phyloP scores from a whole-genome alignment of 2,888 invertebrate genomes.

The Andricus quercusramuli region DNA sequence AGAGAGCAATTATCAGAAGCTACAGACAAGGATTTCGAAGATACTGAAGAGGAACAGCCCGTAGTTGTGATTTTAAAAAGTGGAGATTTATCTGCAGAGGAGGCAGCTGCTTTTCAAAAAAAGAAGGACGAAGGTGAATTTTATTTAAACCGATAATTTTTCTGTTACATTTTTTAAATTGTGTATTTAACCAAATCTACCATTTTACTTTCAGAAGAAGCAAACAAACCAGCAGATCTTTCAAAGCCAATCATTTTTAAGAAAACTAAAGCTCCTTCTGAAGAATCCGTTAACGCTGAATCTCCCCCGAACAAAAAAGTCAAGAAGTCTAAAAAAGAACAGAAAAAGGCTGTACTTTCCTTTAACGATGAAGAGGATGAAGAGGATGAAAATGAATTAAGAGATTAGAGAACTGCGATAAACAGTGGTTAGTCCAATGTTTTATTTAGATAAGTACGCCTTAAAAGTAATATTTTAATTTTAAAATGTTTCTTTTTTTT shows the following conservation, averaged over 20 bases:
- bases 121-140: slow-evolving; percentile 69
- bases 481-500: neutral
- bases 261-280: slow-evolving; percentile 55
- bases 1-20: slow-evolving; percentile 64
- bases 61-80: slow-evolving; percentile 81
- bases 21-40: slow-evolving; percentile 71
- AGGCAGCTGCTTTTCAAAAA: slow-evolving; percentile 77
- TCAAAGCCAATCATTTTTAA: slow-evolving; percentile 82
- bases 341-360: slow-evolving; percentile 67
- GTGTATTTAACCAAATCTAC: slow-evolving; percentile 10
- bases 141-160: slow-evolving; percentile 38
- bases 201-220: slow-evolving; percentile 79
- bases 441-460: neutral
- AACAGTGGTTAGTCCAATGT: slow-evolving; percentile 6
- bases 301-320: slow-evolving; percentile 42
- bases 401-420: neutral
- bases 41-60: slow-evolving; percentile 81
- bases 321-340: slow-evolving; percentile 62
- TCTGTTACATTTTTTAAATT: slow-evolving; percentile 18
- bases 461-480: neutral
- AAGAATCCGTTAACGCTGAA: slow-evolving; percentile 57
- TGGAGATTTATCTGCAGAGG: slow-evolving; percentile 82
- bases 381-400: slow-evolving; percentile 40
- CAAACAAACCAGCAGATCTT: slow-evolving; percentile 83
- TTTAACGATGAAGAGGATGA: slow-evolving; percentile 73